Evolutionary conservation across 2,888 invertebrate species (phyloP).

Genomic region (Agrotis exclamationis): DNA sequence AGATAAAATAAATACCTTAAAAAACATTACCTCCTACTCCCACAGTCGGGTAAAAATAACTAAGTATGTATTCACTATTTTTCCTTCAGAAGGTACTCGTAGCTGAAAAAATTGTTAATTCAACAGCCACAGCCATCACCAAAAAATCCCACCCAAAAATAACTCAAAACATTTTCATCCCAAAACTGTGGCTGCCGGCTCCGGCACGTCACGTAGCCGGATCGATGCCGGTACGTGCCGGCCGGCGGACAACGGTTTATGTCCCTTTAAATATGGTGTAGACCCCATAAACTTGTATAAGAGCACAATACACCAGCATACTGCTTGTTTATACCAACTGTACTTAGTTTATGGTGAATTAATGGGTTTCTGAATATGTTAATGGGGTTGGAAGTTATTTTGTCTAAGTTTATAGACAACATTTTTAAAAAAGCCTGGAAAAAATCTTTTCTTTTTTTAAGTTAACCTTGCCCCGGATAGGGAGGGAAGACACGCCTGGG

Average conservation of each 20-base stretch:
- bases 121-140: too few species aligned
- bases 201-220: slow-evolving; percentile 63
- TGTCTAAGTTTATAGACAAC: neutral
- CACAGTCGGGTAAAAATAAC: too few species aligned
- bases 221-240: slow-evolving; percentile 71
- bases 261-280: slow-evolving; percentile 59
- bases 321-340: slow-evolving; percentile 55
- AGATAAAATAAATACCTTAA: too few species aligned
- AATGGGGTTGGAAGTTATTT: neutral
- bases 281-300: slow-evolving; percentile 56
- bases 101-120: too few species aligned
- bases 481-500: too few species aligned
- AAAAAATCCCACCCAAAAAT: slow-evolving; percentile 17
- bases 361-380: slow-evolving; percentile 49
- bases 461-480: too few species aligned
- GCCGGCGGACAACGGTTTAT: slow-evolving; percentile 61
- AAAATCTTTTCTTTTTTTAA: too few species aligned
- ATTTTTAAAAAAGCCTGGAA: neutral
- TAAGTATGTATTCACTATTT: neutral
- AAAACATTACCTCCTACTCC: too few species aligned
- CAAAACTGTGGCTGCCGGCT: slow-evolving; percentile 35
- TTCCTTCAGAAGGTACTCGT: neutral
- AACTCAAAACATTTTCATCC: slow-evolving; percentile 28
- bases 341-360: slow-evolving; percentile 43
- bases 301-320: slow-evolving; percentile 40